Conservation (phyloP, 2,888 invertebrate species). For the Xanthorhoe spadicearia region DNA sequence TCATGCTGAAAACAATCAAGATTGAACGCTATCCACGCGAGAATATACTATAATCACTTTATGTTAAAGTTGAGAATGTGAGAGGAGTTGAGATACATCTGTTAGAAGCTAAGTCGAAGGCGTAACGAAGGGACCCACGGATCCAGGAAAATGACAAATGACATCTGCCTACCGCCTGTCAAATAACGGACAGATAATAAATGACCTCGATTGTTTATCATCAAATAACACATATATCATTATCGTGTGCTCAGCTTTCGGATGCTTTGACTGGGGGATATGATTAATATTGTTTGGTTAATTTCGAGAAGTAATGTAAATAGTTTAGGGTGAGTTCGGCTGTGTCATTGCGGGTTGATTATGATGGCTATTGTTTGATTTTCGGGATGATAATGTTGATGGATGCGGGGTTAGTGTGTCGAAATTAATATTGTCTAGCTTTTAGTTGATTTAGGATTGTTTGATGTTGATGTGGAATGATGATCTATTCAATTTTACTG, state of each 20-base stretch:
- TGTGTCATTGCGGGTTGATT: conserved; percentile 74
- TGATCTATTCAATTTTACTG: neutral
- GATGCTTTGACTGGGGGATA: conserved; percentile 69
- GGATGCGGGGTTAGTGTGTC: conserved; percentile 48
- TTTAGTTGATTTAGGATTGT: conserved; percentile 7
- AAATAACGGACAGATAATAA: conserved; percentile 88
- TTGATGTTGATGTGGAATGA: neutral
- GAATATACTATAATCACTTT: conserved; percentile 50
- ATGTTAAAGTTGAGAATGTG: conserved; percentile 53
- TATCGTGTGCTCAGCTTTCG: conserved; percentile 80
- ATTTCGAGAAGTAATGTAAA: conserved; percentile 79
- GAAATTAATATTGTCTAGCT: conserved; percentile 36
- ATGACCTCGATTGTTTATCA: conserved; percentile 87
- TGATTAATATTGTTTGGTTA: conserved; percentile 84
- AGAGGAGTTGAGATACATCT: conserved; percentile 61
- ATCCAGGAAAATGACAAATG: conserved; percentile 87
- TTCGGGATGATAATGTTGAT: conserved; percentile 45
- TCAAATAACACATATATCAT: conserved; percentile 86
- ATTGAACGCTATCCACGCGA: conserved; percentile 70
- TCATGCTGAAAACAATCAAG: conserved; percentile 85
- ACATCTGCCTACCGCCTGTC: conserved; percentile 88
- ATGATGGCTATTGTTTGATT: conserved; percentile 59
- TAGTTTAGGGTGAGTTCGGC: conserved; percentile 75
- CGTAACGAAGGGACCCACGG: conserved; percentile 85
- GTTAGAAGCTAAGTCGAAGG: conserved; percentile 81